These are phyloP conservation scores for Halocaridina rubra DNA, from an alignment of 2,888 invertebrate genomes.

Conservation along the genomic window DNA sequence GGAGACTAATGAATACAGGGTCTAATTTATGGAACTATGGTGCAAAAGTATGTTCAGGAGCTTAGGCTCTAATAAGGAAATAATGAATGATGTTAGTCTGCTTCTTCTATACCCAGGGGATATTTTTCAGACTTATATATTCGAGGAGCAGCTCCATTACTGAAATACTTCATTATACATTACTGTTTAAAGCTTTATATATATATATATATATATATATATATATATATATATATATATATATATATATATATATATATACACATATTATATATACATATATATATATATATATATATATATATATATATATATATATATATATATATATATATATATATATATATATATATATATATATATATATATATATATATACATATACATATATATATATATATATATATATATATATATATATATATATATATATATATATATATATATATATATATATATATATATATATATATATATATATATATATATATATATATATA, in stretches of 20 bases:
- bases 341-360: not conserved
- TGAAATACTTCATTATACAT: too few species aligned
- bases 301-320: not conserved
- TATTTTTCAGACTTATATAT: too few species aligned
- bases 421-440: not conserved
- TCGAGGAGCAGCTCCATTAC: too few species aligned
- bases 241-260: not conserved
- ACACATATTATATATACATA: not conserved
- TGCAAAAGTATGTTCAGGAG: too few species aligned
- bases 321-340: not conserved
- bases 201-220: not conserved
- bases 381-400: not conserved
- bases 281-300: not conserved
- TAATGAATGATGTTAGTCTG: too few species aligned
- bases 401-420: not conserved
- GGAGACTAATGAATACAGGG: too few species aligned
- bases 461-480: not conserved
- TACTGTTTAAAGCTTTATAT: not conserved
- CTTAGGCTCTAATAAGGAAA: too few species aligned
- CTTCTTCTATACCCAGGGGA: too few species aligned
- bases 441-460: not conserved
- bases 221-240: not conserved
- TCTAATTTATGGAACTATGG: too few species aligned
- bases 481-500: not conserved
- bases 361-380: not conserved